These are phyloP conservation scores for Hydropotes inermis DNA, from an alignment of 2,113 vertebrate species.

Conservation along the genomic window DNA sequence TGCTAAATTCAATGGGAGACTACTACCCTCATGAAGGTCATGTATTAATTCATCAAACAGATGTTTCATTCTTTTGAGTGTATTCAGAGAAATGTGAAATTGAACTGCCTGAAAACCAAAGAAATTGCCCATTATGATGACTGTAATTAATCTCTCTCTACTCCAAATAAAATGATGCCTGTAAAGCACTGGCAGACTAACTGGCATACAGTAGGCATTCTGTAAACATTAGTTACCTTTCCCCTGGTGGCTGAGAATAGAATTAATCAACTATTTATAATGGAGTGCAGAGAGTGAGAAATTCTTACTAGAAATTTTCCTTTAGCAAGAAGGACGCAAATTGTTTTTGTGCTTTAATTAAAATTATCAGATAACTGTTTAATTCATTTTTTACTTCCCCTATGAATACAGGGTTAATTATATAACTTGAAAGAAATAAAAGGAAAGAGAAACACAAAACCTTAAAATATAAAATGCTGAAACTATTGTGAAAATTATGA, in stretches of 20 bases:
- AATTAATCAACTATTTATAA: constrained; percentile 14
- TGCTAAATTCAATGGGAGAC: background rate
- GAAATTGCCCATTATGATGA: background rate
- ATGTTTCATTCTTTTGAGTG: background rate
- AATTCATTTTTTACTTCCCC: background rate
- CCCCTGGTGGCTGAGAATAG: background rate
- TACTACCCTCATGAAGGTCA: background rate
- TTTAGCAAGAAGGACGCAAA: background rate
- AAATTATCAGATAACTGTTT: background rate
- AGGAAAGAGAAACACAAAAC: background rate
- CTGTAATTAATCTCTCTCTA: background rate
- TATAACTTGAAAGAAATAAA: background rate
- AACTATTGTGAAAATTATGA: constrained; percentile 18
- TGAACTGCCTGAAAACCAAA: background rate
- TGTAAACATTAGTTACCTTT: background rate
- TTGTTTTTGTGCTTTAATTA: constrained; percentile 4
- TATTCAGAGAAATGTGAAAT: background rate
- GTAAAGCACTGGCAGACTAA: background rate
- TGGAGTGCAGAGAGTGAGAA: background rate
- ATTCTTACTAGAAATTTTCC: background rate
- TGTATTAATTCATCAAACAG: background rate
- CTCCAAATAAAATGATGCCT: background rate
- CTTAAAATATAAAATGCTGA: background rate
- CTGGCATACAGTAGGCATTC: background rate
- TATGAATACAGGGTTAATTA: background rate